phyloP scores from a whole-genome alignment of 1,140 invertebrate genomes.

The Drosophila gunungcola region DNA sequence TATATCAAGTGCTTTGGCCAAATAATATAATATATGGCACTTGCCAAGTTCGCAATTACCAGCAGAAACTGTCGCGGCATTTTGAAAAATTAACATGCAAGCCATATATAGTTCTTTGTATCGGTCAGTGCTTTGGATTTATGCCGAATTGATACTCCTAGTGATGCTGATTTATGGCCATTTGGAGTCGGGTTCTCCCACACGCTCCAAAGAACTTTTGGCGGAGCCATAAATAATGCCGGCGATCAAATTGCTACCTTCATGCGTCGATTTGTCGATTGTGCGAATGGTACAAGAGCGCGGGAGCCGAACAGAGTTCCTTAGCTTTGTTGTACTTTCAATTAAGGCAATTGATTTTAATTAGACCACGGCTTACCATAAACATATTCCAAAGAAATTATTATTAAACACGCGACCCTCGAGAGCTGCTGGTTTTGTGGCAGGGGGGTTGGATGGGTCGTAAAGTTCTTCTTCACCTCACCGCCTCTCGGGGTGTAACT shows the following conservation, averaged over 20 bases:
- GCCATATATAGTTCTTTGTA: slow-evolving; percentile 35
- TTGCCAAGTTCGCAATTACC: slow-evolving; percentile 76
- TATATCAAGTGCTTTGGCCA: slow-evolving; percentile 78
- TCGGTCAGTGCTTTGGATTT: slow-evolving; percentile 55
- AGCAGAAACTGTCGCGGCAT: slow-evolving; percentile 74
- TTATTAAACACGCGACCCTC: slow-evolving; percentile 79
- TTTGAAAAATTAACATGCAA: slow-evolving; percentile 78
- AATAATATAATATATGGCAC: slow-evolving; percentile 75
- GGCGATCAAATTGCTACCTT: slow-evolving; percentile 80
- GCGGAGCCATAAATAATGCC: slow-evolving; percentile 63
- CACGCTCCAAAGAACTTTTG: slow-evolving; percentile 36
- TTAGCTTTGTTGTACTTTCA: slow-evolving; percentile 73
- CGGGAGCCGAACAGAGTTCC: slow-evolving; percentile 7
- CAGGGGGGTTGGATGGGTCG: background rate
- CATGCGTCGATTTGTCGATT: slow-evolving; percentile 59
- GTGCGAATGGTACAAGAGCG: slow-evolving; percentile 1
- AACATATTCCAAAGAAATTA: slow-evolving; percentile 77
- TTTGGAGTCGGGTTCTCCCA: background rate
- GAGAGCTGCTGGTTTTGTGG: slow-evolving; percentile 32
- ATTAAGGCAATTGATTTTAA: slow-evolving; percentile 83
- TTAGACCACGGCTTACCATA: slow-evolving; percentile 78
- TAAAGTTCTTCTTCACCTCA: slow-evolving; percentile 46
- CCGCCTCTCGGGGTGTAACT: slow-evolving; percentile 57
- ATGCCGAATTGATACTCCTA: slow-evolving; percentile 69
- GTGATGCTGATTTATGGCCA: slow-evolving; percentile 70